Conservation (phyloP, 2,888 invertebrate genomes). For the Zelleria hepariella region DNA sequence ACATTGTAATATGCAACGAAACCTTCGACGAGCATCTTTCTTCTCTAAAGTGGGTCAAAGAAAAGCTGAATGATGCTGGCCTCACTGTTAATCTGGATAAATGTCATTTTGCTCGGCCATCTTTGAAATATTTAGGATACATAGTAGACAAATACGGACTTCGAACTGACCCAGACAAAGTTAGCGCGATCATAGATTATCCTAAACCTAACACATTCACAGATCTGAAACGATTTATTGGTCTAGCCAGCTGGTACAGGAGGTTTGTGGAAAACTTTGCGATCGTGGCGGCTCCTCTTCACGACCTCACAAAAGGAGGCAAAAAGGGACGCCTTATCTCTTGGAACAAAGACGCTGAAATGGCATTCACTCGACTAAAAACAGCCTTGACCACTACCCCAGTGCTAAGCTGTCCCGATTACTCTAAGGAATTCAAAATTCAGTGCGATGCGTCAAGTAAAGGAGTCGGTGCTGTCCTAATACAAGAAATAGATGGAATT, state of each 20-base stretch:
- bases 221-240: constrained; percentile 1
- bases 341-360: background rate
- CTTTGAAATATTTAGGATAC: constrained; percentile 13
- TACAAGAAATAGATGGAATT: no score
- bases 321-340: constrained; percentile 14
- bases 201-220: constrained; percentile 3
- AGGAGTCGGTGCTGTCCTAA: background rate
- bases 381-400: background rate
- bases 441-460: background rate
- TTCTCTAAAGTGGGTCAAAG: constrained; percentile 7
- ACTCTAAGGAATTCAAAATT: background rate
- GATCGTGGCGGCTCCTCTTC: constrained; percentile 13
- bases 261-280: constrained; percentile 12
- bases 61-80: constrained; percentile 9
- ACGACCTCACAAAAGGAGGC: constrained; percentile 19
- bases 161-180: constrained; percentile 3
- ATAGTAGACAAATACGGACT: constrained; percentile 6
- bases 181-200: constrained; percentile 3
- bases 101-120: constrained; percentile 10
- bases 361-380: background rate
- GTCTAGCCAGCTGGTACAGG: constrained; percentile 9
- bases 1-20: constrained; percentile 16
- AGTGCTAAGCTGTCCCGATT: background rate
- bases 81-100: constrained; percentile 15
- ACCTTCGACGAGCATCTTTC: constrained; percentile 7